Evolutionary conservation across 2,113 vertebrate genomes (phyloP), one percentile per base, ranked within the genome.

Genomic region (Boulengeromyrus knoepffleri): DNA sequence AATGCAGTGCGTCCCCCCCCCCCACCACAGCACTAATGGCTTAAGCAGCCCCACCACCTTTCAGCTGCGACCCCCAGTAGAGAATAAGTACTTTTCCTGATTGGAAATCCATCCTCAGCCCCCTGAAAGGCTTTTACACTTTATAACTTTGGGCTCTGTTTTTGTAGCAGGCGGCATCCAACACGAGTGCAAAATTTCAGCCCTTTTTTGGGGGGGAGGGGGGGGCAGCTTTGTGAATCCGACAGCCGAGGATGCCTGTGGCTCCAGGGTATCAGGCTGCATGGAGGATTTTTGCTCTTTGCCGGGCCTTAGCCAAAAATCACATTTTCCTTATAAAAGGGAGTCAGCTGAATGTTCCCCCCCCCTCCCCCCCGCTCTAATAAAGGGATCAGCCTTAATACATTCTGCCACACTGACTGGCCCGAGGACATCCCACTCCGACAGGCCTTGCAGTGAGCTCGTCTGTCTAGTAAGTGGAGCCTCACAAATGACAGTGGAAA

Each of bases 61-160:
- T 91, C 47, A 89, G 88, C 88, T 87, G 53, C 56, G 83, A 91
- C 88, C 90, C 62, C 49, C 31, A 15, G 58, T 47, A 21, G 84
- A 52, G 84, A 77, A 77, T 36, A 85, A 36, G 58, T 39, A 52
- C 27, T 50, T 47, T 58, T 47, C 39, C 85, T 90, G 85, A 90
- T 88, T 88, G 47, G 50, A 80, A 90, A 83, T 80, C 66, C 90
- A 90, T 77, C 53, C 53, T 46, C 36, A 47, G 80, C 2, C 80
- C 80, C 80, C 45, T 62, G 74, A 86, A 42, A 31, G 31, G 3
- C 52, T 24, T 53, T 90, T 77, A 70, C 85, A 62, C 70, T 86
- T 77, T 39, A 77, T 36, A 36, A 77, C 31, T 36, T 77, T 87
- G 36, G 49, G 27, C 87, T 86, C 89, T 52, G n/a, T 46, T 17